Evolutionary conservation across 1,140 invertebrate genomes (phyloP).

Genomic region (Lucilia sericata): DNA sequence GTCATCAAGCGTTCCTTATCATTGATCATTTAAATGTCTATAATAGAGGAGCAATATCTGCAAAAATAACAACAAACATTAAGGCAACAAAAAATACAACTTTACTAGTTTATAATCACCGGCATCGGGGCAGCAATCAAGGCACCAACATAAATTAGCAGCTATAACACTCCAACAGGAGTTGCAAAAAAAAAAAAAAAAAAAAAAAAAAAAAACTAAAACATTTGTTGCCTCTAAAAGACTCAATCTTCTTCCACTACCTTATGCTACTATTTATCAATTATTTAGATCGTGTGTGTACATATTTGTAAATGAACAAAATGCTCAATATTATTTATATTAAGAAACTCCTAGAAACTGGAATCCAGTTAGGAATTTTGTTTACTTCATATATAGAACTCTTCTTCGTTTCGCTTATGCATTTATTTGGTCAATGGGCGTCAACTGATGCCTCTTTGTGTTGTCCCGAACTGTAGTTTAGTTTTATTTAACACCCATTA

Average conservation of each 20-base stretch:
- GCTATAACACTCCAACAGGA: background rate
- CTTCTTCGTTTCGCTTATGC: too few species aligned
- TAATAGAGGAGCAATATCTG: background rate
- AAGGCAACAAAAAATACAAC: too few species aligned
- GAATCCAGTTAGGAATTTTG: too few species aligned
- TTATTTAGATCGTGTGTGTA: background rate
- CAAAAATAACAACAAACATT: background rate
- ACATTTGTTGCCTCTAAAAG: background rate
- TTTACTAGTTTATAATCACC: background rate
- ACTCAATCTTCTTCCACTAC: background rate
- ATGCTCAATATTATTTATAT: too few species aligned
- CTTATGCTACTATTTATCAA: background rate
- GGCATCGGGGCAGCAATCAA: background rate
- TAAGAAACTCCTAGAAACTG: too few species aligned
- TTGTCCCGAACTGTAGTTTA: too few species aligned
- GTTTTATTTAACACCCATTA: too few species aligned
- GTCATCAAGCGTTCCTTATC: background rate
- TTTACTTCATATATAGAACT: too few species aligned
- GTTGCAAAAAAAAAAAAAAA: background rate
- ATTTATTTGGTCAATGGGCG: too few species aligned
- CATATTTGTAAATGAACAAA: too few species aligned
- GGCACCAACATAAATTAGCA: background rate
- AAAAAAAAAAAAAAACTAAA: background rate
- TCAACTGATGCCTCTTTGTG: too few species aligned
- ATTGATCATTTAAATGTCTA: slow-evolving; percentile 10